These are phyloP conservation scores for Chirona hameri DNA, from an alignment of 2,888 invertebrate genomes.

Conservation along the genomic window DNA sequence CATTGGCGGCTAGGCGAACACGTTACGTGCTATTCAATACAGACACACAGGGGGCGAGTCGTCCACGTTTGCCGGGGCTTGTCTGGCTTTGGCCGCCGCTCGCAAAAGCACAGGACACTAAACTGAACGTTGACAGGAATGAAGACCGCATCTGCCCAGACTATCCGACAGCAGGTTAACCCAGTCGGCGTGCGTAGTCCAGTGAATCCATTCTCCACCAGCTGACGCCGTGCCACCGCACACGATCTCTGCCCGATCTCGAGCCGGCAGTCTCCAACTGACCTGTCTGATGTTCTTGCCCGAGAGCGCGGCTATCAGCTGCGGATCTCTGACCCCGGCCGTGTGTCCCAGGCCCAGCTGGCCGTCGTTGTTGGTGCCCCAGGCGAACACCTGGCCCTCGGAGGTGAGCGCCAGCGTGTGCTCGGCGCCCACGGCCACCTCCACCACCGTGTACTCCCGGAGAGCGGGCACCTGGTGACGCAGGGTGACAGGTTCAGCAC, in stretches of 20 bases:
- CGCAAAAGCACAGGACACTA: too few species aligned
- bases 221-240: too few species aligned
- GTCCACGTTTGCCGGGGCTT: too few species aligned
- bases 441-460: constrained; percentile 53
- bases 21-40: too few species aligned
- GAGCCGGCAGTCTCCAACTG: constrained; percentile 26
- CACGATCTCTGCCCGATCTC: not conserved
- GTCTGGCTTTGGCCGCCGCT: too few species aligned
- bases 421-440: constrained; percentile 60
- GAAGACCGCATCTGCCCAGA: too few species aligned
- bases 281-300: constrained; percentile 57
- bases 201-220: too few species aligned
- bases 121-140: too few species aligned
- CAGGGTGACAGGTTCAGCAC: not conserved
- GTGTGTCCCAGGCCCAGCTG: constrained; percentile 59
- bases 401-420: constrained; percentile 57
- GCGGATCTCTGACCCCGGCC: constrained; percentile 56
- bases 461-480: constrained; percentile 47
- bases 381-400: constrained; percentile 58
- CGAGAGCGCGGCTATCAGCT: constrained; percentile 53
- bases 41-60: too few species aligned
- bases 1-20: too few species aligned
- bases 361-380: constrained; percentile 62
- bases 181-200: too few species aligned
- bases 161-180: too few species aligned